Evolutionary conservation across 2,888 invertebrate species (phyloP).

Genomic region (Ferdinandea cuprea): DNA sequence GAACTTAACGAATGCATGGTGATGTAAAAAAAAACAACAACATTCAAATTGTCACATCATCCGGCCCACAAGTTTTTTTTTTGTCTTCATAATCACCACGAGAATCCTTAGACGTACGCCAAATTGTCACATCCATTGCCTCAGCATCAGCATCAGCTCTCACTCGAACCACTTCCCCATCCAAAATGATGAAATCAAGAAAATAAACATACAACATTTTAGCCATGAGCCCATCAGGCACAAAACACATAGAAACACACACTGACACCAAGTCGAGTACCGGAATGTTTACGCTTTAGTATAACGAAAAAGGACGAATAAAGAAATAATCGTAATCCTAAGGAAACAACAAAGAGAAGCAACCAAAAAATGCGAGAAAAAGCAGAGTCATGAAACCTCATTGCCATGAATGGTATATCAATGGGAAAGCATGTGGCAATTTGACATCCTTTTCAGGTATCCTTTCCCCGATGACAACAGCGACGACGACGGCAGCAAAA

Average conservation of each 20-base stretch:
- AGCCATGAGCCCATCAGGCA: conserved; percentile 17
- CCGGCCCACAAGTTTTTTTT: conserved; percentile 1
- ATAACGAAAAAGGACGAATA: conserved; percentile 47
- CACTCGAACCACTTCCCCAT: conserved; percentile 26
- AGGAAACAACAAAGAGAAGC: conserved; percentile 17
- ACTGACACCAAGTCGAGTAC: neutral
- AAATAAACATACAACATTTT: conserved; percentile 24
- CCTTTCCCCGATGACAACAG: neutral
- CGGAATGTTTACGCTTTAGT: conserved; percentile 13
- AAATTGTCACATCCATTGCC: conserved; percentile 49
- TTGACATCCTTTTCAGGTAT: conserved; percentile 68
- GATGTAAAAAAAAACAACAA: neutral
- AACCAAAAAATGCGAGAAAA: conserved; percentile 3
- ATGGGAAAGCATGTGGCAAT: conserved; percentile 59
- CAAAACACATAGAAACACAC: conserved; percentile 14
- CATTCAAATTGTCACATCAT: conserved; percentile 39
- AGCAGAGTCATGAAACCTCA: conserved; percentile 3
- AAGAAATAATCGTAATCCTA: conserved; percentile 59
- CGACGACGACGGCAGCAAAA: neutral
- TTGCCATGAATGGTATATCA: conserved; percentile 56
- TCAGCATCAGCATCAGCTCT: conserved; percentile 12
- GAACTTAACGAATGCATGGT: conserved; percentile 28
- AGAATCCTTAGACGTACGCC: conserved; percentile 44
- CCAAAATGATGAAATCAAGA: conserved; percentile 30
- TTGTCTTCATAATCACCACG: conserved; percentile 17